phyloP scores from a whole-genome alignment of 2,888 invertebrate genomes.

The Erebia epiphron region DNA sequence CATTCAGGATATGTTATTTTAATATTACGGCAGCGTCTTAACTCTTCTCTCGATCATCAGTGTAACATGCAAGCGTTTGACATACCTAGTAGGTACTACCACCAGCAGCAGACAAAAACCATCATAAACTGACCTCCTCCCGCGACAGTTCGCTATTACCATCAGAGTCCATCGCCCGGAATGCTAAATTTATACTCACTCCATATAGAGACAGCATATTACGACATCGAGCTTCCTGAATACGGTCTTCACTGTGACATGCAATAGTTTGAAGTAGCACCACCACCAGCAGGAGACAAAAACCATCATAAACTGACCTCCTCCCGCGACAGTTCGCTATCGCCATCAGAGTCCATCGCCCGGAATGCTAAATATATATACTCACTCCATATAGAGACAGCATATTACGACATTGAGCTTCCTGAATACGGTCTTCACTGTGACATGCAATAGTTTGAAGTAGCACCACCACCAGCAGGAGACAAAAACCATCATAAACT shows the following conservation, averaged over 20 bases:
- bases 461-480: slow-evolving; percentile 23
- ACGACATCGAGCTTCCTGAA: too few species aligned
- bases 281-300: slow-evolving; percentile 18
- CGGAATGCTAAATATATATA: slow-evolving; percentile 89
- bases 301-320: slow-evolving; percentile 87
- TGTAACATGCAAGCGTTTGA: too few species aligned
- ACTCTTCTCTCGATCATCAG: too few species aligned
- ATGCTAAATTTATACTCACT: slow-evolving; percentile 91
- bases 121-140: slow-evolving; percentile 91
- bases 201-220: slow-evolving; percentile 53
- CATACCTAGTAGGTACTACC: slow-evolving; percentile 10
- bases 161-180: slow-evolving; percentile 95
- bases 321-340: slow-evolving; percentile 94
- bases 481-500: slow-evolving; percentile 57
- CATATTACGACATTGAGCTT: too few species aligned
- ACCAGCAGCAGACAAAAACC: slow-evolving; percentile 20
- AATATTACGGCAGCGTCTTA: too few species aligned
- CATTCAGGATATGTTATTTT: too few species aligned
- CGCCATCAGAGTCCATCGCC: slow-evolving; percentile 93
- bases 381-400: slow-evolving; percentile 85
- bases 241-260: background rate
- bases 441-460: background rate
- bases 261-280: background rate
- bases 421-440: background rate
- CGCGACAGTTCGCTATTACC: slow-evolving; percentile 93